phyloP scores from a whole-genome alignment of 35 echinoderm and acorn worm species.

The Stichopus chloronotus region DNA sequence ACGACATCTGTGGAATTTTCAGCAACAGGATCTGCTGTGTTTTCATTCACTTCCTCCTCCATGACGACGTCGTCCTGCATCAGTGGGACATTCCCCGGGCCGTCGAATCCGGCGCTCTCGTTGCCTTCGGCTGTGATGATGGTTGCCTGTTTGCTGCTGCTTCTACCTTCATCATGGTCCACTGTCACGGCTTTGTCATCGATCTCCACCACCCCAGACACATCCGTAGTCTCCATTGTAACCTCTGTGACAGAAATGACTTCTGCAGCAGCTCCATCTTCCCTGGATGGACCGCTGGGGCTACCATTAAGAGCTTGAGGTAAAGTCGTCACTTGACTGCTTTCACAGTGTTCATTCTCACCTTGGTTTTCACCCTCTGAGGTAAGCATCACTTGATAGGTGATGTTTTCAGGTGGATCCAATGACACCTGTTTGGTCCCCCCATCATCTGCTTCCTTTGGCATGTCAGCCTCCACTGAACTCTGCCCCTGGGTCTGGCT shows the following conservation, averaged over 20 bases:
- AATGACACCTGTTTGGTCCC: background rate
- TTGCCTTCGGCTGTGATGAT: background rate
- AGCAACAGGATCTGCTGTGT: background rate
- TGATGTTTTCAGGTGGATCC: background rate
- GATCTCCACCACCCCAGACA: background rate
- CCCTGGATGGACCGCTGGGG: background rate
- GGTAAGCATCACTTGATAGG: background rate
- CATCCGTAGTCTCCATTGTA: background rate
- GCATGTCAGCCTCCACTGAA: no score
- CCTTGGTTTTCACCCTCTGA: background rate
- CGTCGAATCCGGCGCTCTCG: background rate
- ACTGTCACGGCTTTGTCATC: background rate
- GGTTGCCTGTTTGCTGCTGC: background rate
- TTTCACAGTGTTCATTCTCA: background rate
- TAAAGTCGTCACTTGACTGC: background rate
- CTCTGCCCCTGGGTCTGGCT: no score
- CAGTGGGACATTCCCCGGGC: slow-evolving; percentile 3
- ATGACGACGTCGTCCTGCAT: slow-evolving; percentile 20
- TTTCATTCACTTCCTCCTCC: background rate
- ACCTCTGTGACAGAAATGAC: background rate
- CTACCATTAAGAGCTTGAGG: background rate
- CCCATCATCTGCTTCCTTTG: background rate
- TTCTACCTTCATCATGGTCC: background rate
- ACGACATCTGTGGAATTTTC: background rate
- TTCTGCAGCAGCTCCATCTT: background rate